Percentiles rank a stretch among this genome's conserved stretches.
Evolutionary conservation across 2,113 vertebrate species (phyloP).

Genomic region (Sceloporus tristichus): DNA sequence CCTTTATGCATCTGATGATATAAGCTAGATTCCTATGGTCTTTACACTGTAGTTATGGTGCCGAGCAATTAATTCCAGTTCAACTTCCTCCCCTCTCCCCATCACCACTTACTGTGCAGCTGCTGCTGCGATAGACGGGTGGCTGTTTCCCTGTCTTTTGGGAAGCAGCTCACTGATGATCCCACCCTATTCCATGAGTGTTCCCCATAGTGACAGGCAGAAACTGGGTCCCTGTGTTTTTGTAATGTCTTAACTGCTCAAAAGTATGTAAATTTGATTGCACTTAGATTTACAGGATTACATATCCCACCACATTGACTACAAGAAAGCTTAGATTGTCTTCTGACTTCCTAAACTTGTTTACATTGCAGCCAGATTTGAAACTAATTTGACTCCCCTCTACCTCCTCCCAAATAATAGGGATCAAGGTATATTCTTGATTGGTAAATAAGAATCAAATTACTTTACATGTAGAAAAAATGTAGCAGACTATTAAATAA

Average conservation of each 20-base stretch:
- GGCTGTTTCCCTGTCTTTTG: too few species aligned
- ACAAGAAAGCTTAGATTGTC: not conserved
- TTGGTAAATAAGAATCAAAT: not conserved
- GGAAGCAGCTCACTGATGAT: too few species aligned
- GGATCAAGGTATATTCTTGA: not conserved
- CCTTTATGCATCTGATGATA: too few species aligned
- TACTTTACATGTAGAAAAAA: not conserved
- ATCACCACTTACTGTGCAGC: too few species aligned
- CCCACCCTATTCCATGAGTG: too few species aligned
- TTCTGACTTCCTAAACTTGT: not conserved
- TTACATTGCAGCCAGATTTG: not conserved
- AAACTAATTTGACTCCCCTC: not conserved
- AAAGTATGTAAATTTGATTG: not conserved
- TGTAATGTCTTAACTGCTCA: not conserved
- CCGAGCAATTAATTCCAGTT: too few species aligned
- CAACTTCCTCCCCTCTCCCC: too few species aligned
- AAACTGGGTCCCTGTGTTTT: too few species aligned
- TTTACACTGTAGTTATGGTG: too few species aligned
- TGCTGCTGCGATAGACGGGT: too few species aligned
- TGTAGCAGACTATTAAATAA: conserved; percentile 4
- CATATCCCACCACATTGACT: not conserved
- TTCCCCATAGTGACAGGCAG: too few species aligned
- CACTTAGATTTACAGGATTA: not conserved
- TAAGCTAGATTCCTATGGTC: too few species aligned
- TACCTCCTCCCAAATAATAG: not conserved